phyloP scores from a whole-genome alignment of 2,113 vertebrate species.

The Nibea albiflora region DNA sequence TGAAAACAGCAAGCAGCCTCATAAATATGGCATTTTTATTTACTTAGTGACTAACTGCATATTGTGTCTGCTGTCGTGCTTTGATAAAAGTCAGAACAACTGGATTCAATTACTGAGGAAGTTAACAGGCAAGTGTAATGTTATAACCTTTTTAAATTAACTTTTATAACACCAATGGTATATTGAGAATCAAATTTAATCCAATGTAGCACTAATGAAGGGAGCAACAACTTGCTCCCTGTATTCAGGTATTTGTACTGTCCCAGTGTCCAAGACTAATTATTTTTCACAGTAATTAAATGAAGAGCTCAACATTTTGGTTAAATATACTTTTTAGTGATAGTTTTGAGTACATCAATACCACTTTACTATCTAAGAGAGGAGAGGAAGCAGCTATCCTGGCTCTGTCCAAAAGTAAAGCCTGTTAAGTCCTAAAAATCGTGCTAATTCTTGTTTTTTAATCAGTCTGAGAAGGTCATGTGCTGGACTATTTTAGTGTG shows the following conservation, averaged over 20 bases:
- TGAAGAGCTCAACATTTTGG: background rate
- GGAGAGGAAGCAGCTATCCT: background rate
- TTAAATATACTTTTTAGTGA: background rate
- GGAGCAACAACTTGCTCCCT: background rate
- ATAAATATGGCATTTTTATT: constrained; percentile 52
- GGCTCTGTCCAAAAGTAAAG: too few species aligned
- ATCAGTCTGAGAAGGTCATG: background rate
- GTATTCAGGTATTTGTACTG: background rate
- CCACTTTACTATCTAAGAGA: too few species aligned
- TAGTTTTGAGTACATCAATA: background rate
- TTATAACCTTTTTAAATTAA: background rate
- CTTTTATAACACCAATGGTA: background rate
- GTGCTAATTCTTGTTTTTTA: too few species aligned
- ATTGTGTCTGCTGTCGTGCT: background rate
- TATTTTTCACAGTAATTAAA: background rate
- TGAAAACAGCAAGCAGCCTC: constrained; percentile 25
- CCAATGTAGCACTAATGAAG: background rate
- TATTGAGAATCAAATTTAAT: background rate
- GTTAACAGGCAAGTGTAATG: background rate
- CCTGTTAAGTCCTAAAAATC: too few species aligned
- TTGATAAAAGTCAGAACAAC: constrained; percentile 5
- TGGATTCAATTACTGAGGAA: background rate
- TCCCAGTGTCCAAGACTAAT: background rate
- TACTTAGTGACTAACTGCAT: background rate
- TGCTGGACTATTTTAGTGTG: background rate